Percentiles rank a stretch among this genome's conserved stretches.
Conservation (phyloP, 2,797 vertebrate genomes). For the Pangasius mekongensis region DNA sequence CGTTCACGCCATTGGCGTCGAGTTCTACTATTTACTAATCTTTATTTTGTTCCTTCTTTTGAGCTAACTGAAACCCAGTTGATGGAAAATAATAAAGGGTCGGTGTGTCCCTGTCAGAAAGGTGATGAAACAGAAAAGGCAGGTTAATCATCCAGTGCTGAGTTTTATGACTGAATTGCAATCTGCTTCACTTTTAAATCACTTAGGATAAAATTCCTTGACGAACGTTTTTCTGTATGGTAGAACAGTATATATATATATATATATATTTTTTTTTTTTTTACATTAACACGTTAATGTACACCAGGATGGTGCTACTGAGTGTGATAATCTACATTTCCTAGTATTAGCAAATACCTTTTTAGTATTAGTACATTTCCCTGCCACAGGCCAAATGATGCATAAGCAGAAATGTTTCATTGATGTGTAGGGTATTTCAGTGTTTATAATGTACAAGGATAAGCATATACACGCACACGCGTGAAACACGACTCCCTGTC, state of each 20-base stretch:
- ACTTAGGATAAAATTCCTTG: neutral
- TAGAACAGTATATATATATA: too few species aligned
- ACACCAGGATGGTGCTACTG: conserved; percentile 48
- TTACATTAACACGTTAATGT: neutral
- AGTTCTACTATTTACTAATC: neutral
- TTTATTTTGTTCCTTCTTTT: neutral
- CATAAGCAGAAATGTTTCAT: neutral
- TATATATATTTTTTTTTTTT: neutral
- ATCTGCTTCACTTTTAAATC: neutral
- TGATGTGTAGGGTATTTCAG: neutral
- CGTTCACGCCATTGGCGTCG: neutral
- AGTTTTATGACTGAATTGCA: neutral
- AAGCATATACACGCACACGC: neutral
- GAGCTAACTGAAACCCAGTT: neutral
- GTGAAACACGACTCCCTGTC: neutral
- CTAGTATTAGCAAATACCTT: neutral
- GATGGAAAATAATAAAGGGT: neutral
- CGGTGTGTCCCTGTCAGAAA: neutral
- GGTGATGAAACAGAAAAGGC: neutral
- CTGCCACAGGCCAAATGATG: neutral
- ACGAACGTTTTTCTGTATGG: neutral
- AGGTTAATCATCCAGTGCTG: neutral
- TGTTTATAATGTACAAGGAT: neutral
- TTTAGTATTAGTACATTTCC: neutral
- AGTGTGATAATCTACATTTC: neutral